Conservation (phyloP, 2,888 invertebrate species). For the Eristalis pertinax region DNA sequence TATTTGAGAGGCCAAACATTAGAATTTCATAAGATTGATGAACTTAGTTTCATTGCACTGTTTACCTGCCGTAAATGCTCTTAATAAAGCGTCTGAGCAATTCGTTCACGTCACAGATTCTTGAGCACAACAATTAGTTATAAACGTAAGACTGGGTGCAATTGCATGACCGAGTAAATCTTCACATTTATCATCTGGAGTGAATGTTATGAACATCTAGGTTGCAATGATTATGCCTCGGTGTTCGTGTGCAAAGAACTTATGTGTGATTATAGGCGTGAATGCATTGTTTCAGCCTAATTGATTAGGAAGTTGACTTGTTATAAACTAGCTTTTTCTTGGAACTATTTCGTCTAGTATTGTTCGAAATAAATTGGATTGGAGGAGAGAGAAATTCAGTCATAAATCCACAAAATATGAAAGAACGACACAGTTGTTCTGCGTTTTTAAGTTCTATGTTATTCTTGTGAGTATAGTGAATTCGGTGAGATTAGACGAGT, state of each 20-base stretch:
- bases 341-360: too few species aligned
- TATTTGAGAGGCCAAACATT: not conserved
- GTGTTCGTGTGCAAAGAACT: not conserved
- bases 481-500: too few species aligned
- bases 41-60: not conserved
- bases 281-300: too few species aligned
- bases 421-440: too few species aligned
- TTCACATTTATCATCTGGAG: not conserved
- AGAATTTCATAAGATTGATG: not conserved
- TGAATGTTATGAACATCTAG: not conserved
- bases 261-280: too few species aligned
- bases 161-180: not conserved
- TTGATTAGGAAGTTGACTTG: too few species aligned
- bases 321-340: too few species aligned
- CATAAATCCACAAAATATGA: too few species aligned
- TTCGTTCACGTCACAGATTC: constrained; percentile 58
- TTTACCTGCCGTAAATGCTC: not conserved
- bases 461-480: too few species aligned
- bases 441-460: too few species aligned
- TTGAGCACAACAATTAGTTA: constrained; percentile 46
- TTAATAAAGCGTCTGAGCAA: constrained; percentile 12
- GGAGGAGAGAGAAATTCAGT: too few species aligned
- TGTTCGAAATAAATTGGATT: too few species aligned
- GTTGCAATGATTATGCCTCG: not conserved
- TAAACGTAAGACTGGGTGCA: not conserved